These are phyloP conservation scores for Prochilodus magdalenae DNA, from an alignment of 2,113 vertebrate genomes.

Conservation along the genomic window DNA sequence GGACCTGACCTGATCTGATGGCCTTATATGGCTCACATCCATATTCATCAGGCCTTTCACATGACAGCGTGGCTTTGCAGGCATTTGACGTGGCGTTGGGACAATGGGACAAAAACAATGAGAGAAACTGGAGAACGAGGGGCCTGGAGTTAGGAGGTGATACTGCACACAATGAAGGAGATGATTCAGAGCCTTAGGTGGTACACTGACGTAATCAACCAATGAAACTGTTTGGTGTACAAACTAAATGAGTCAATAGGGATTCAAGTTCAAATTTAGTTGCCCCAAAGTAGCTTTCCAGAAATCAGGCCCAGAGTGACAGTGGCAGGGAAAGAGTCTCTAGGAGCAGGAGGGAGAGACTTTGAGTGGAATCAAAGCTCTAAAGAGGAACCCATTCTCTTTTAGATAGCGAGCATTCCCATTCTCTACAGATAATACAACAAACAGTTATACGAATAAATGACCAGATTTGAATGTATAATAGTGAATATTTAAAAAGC, in stretches of 20 bases:
- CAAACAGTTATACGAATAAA: no score
- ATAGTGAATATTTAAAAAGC: no score
- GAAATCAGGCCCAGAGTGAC: no score
- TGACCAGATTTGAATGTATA: no score
- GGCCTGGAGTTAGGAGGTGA: neutral
- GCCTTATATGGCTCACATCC: neutral
- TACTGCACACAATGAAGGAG: neutral
- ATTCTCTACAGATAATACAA: no score
- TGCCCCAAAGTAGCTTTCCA: no score
- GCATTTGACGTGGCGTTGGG: neutral
- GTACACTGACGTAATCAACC: neutral
- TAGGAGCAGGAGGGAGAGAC: no score
- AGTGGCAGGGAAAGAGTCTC: no score
- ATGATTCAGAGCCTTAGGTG: neutral
- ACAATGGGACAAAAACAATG: slow-evolving; percentile 10
- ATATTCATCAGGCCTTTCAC: neutral
- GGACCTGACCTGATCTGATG: neutral
- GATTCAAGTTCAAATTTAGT: neutral
- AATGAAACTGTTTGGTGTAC: neutral
- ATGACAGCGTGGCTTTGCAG: neutral
- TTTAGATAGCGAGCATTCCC: no score
- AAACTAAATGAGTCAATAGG: neutral
- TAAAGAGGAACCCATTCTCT: no score
- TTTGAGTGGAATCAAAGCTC: no score
- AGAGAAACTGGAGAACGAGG: neutral